Conservation (phyloP, 2,797 vertebrate species). For the Enteromius thamalakanensis region DNA sequence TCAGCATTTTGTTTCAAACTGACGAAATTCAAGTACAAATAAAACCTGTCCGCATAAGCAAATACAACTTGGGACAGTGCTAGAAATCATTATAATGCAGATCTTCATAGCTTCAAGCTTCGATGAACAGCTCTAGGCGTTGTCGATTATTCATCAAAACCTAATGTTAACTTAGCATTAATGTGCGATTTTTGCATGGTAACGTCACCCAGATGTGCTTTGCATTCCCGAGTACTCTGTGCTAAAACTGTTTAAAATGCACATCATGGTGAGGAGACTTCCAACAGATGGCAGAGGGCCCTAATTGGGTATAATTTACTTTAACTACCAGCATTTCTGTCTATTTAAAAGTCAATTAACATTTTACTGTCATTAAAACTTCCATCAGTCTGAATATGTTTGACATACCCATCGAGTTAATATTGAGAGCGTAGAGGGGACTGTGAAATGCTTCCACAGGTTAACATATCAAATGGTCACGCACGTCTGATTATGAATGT, state of each 20-base stretch:
- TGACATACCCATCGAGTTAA: conserved; percentile 51
- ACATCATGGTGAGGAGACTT: conserved; percentile 53
- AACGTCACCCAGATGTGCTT: conserved; percentile 2
- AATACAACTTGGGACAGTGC: background rate
- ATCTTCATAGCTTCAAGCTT: conserved; percentile 24
- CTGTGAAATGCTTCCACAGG: conserved; percentile 13
- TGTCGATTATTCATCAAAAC: conserved; percentile 9
- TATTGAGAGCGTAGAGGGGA: conserved; percentile 12
- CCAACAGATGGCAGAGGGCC: conserved; percentile 62
- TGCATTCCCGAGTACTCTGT: conserved; percentile 11
- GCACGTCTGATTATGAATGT: conserved; percentile 19
- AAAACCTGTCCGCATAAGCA: background rate
- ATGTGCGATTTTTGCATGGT: background rate
- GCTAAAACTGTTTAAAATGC: conserved; percentile 59
- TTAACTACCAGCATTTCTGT: conserved; percentile 65
- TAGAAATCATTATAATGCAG: background rate
- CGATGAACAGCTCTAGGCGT: background rate
- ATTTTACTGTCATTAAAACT: conserved; percentile 64
- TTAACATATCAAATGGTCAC: conserved; percentile 32
- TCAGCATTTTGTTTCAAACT: conserved; percentile 23
- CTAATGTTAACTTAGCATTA: conserved; percentile 5
- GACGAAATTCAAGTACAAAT: background rate
- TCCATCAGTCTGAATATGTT: conserved; percentile 63
- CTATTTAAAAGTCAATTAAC: conserved; percentile 67
- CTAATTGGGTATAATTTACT: conserved; percentile 65